A percentile compares a stretch with the other conserved stretches of the same genome.
These are phyloP conservation scores for Aurelia sp. DNA, from an alignment of 30 jellyfish, hydroid and myxozoan genomes.

Conservation along the genomic window DNA sequence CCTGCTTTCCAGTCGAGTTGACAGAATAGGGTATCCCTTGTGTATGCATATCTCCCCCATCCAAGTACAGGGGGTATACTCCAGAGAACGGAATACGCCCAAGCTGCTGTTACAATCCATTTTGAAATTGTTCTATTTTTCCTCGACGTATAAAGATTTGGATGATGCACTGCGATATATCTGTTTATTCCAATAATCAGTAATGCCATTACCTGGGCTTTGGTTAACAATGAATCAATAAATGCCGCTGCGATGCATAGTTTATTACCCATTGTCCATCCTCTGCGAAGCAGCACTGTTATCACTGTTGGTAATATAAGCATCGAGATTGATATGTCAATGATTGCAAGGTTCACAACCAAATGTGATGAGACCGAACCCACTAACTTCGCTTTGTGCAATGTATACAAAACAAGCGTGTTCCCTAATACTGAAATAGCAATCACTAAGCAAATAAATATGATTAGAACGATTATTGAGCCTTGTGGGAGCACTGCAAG, in stretches of 20 bases:
- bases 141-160: slow-evolving; percentile 26
- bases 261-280: slow-evolving; percentile 14
- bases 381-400: slow-evolving; percentile 25
- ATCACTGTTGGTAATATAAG: slow-evolving; percentile 39
- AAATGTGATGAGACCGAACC: slow-evolving; percentile 28
- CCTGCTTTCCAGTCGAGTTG: slow-evolving; percentile 30
- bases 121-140: slow-evolving; percentile 13
- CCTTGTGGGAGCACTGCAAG: too few species aligned
- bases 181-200: slow-evolving; percentile 52
- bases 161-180: slow-evolving; percentile 50
- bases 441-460: background rate
- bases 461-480: too few species aligned
- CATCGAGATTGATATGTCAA: slow-evolving; percentile 19
- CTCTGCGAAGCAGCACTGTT: background rate
- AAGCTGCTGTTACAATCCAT: slow-evolving; percentile 10
- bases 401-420: slow-evolving; percentile 19
- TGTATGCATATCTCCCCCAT: slow-evolving; percentile 31
- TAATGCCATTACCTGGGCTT: slow-evolving; percentile 65
- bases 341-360: slow-evolving; percentile 43
- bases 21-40: slow-evolving; percentile 18
- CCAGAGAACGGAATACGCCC: slow-evolving; percentile 47
- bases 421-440: slow-evolving; percentile 29
- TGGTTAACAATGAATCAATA: slow-evolving; percentile 34
- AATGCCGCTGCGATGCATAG: slow-evolving; percentile 44
- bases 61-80: slow-evolving; percentile 57